These are phyloP conservation scores for Antitype chi DNA, from an alignment of 2,888 invertebrate genomes.

Conservation along the genomic window DNA sequence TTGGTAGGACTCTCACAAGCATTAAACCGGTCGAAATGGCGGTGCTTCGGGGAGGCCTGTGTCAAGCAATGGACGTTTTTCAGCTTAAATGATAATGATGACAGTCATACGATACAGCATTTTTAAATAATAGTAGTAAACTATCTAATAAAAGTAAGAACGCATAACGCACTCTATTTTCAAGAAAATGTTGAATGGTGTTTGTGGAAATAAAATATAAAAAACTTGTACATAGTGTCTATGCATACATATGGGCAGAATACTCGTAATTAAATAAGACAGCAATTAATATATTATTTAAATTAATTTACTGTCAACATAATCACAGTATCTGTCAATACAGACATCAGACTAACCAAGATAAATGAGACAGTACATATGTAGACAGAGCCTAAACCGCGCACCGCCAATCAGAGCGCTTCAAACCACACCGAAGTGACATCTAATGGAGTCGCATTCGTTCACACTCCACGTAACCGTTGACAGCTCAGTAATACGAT, in stretches of 20 bases:
- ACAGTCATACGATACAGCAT: too few species aligned
- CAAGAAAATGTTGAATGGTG: too few species aligned
- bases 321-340: constrained; percentile 8
- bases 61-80: too few species aligned
- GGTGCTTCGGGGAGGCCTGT: too few species aligned
- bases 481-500: constrained; percentile 53
- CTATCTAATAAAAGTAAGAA: too few species aligned
- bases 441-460: constrained; percentile 57
- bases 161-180: too few species aligned
- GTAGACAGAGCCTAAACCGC: constrained; percentile 22
- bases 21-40: too few species aligned
- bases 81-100: too few species aligned
- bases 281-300: not conserved
- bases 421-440: constrained; percentile 56
- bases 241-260: not conserved
- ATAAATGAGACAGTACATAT: constrained; percentile 23
- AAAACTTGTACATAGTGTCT: not conserved
- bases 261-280: not conserved
- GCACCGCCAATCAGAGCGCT: constrained; percentile 53
- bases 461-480: constrained; percentile 53
- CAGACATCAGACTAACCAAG: constrained; percentile 25
- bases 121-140: too few species aligned
- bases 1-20: too few species aligned
- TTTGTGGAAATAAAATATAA: not conserved
- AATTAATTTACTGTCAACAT: not conserved